Conservation (phyloP, 2,888 invertebrate species). For the Netelia inedita region DNA sequence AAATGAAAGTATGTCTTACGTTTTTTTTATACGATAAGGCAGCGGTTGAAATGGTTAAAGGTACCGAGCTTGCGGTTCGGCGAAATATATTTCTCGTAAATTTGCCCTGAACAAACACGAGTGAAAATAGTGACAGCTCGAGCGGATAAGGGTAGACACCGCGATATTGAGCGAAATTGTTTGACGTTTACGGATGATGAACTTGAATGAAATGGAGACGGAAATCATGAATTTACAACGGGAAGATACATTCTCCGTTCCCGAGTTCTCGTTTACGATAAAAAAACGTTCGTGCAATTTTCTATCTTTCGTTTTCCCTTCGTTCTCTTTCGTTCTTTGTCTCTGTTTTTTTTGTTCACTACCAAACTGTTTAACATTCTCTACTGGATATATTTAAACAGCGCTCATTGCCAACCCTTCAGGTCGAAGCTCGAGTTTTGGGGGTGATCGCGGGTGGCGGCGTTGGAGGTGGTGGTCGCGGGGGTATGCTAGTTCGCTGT, state of each 20-base stretch:
- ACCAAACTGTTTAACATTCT: conserved; percentile 79
- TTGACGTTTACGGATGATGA: conserved; percentile 45
- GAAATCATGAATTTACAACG: neutral
- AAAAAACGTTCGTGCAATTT: conserved; percentile 4
- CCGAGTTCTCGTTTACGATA: neutral
- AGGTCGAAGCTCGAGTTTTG: conserved; percentile 44
- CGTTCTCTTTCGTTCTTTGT: neutral
- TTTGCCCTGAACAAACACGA: conserved; percentile 42
- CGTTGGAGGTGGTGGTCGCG: conserved; percentile 58
- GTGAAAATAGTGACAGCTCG: conserved; percentile 35
- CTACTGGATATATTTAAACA: conserved; percentile 80
- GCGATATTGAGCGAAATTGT: conserved; percentile 29
- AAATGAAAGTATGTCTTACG: neutral
- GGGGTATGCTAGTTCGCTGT: conserved; percentile 74
- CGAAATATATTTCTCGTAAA: conserved; percentile 3
- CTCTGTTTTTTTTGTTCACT: conserved; percentile 45
- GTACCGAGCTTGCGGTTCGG: neutral
- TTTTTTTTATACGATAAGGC: conserved; percentile 3
- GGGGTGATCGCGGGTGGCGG: conserved; percentile 46
- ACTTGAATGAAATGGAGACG: conserved; percentile 19
- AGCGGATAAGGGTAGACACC: conserved; percentile 20
- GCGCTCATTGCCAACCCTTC: conserved; percentile 74
- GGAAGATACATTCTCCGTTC: conserved; percentile 3
- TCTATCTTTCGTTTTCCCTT: conserved; percentile 40
- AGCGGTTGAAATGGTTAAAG: conserved; percentile 26